phyloP scores from a whole-genome alignment of 2,113 vertebrate species.

The Chionodraco myersi region DNA sequence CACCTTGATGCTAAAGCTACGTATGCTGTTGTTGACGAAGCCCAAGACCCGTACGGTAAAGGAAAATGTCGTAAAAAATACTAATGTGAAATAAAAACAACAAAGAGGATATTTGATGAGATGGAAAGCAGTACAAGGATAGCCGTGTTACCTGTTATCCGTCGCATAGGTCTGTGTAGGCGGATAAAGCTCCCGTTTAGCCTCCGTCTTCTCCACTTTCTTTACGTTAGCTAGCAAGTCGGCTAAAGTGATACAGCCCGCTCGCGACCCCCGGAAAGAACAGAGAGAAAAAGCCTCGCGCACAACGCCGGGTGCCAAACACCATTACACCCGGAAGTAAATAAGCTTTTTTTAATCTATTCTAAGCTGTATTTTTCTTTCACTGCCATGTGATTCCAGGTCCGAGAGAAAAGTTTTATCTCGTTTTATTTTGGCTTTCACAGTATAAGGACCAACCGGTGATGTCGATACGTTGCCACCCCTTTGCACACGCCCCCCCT shows the following conservation, averaged over 20 bases:
- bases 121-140: not conserved
- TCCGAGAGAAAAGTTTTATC: slow-evolving; percentile 47
- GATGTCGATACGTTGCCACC: slow-evolving; percentile 65
- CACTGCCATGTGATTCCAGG: slow-evolving; percentile 12
- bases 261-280: slow-evolving; percentile 40
- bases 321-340: slow-evolving; percentile 3
- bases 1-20: slow-evolving; percentile 47
- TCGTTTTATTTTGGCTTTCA: slow-evolving; percentile 79
- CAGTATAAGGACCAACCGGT: slow-evolving; percentile 63
- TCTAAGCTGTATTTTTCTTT: not conserved
- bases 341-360: not conserved
- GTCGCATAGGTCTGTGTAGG: slow-evolving; percentile 79
- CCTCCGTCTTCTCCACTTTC: slow-evolving; percentile 77
- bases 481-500: slow-evolving; percentile 51
- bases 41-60: slow-evolving; percentile 7
- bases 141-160: slow-evolving; percentile 73
- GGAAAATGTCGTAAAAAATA: too few species aligned
- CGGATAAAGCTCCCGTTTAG: slow-evolving; percentile 55
- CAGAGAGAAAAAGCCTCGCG: slow-evolving; percentile 8
- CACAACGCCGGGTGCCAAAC: slow-evolving; percentile 4
- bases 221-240: slow-evolving; percentile 77
- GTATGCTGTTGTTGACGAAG: slow-evolving; percentile 8
- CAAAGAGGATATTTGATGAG: not conserved
- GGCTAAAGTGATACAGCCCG: slow-evolving; percentile 63
- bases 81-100: too few species aligned